A percentile compares a stretch with the other conserved stretches of the same genome.
Evolutionary conservation across 2,113 vertebrate species (phyloP).

Genomic region (Arothron firmamentum): DNA sequence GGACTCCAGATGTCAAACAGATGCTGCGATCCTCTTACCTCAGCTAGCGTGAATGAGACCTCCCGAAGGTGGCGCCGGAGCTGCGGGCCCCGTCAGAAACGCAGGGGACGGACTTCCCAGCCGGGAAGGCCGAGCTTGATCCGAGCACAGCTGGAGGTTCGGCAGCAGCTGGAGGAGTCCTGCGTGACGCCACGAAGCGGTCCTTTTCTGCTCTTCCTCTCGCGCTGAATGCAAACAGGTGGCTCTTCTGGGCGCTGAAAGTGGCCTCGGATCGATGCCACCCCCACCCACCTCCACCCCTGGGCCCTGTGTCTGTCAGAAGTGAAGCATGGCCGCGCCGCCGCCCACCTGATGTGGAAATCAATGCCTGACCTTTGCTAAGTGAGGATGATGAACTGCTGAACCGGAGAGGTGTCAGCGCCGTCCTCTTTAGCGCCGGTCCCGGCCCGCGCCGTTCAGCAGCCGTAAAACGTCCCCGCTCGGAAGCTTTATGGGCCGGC

Average conservation of each 20-base stretch:
- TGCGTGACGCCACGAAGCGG: no score
- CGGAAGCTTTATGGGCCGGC: not conserved
- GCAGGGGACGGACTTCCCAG: conserved; percentile 22
- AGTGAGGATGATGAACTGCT: not conserved
- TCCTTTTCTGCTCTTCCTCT: not conserved
- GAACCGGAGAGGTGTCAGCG: conserved; percentile 4
- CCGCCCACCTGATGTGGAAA: conserved; percentile 3
- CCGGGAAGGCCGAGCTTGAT: conserved; percentile 24
- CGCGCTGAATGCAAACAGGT: not conserved
- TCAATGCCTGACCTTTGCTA: conserved; percentile 3
- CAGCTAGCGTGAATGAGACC: conserved; percentile 22
- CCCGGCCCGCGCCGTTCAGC: not conserved
- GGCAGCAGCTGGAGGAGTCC: not conserved
- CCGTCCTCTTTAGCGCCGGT: not conserved
- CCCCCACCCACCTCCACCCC: not conserved
- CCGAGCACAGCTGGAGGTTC: conserved; percentile 23
- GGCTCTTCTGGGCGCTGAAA: not conserved
- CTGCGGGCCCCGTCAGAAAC: conserved; percentile 41
- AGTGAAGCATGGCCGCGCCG: conserved; percentile 1
- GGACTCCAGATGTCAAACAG: conserved; percentile 47
- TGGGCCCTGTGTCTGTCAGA: not conserved
- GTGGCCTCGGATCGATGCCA: not conserved
- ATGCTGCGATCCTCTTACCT: conserved; percentile 29
- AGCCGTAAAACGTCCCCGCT: not conserved
- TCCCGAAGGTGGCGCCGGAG: conserved; percentile 29